These are phyloP conservation scores for Dissostichus mawsoni DNA, from an alignment of 2,113 vertebrate genomes.

Conservation along the genomic window DNA sequence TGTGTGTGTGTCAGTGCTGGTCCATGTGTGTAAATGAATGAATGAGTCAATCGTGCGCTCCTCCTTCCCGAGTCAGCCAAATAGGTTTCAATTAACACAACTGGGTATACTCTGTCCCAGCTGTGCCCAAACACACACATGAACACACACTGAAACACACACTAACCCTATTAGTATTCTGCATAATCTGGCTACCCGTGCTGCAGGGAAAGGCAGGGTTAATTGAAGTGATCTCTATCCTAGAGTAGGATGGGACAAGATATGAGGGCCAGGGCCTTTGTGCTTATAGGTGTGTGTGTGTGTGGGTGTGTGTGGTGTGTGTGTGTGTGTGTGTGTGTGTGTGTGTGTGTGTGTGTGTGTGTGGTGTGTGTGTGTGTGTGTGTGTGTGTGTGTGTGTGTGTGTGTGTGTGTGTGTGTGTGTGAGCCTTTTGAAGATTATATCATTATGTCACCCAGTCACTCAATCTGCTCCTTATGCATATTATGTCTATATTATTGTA, in stretches of 20 bases:
- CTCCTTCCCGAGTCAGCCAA: slow-evolving; percentile 50
- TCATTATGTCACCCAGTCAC: slow-evolving; percentile 67
- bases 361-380: slow-evolving; percentile 18
- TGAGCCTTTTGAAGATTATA: slow-evolving; percentile 64
- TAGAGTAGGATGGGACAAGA: slow-evolving; percentile 53
- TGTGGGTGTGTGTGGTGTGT: neutral
- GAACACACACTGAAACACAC: neutral
- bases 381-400: slow-evolving; percentile 21
- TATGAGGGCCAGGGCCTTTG: slow-evolving; percentile 45
- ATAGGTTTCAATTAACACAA: slow-evolving; percentile 79
- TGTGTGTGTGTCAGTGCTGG: slow-evolving; percentile 4
- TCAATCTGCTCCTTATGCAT: slow-evolving; percentile 67
- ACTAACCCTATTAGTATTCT: slow-evolving; percentile 23
- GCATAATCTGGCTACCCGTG: slow-evolving; percentile 61
- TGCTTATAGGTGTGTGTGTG: slow-evolving; percentile 1
- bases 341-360: neutral
- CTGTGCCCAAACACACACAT: neutral
- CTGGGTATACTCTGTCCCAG: slow-evolving; percentile 50
- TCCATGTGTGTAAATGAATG: slow-evolving; percentile 31
- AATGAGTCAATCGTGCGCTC: slow-evolving; percentile 32
- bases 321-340: slow-evolving; percentile 14
- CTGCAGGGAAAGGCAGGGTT: slow-evolving; percentile 70
- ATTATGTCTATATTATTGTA: slow-evolving; percentile 70
- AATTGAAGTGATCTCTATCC: slow-evolving; percentile 80
- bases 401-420: neutral